Conservation (phyloP, 2,113 vertebrate species). For the Psittacus erithacus region DNA sequence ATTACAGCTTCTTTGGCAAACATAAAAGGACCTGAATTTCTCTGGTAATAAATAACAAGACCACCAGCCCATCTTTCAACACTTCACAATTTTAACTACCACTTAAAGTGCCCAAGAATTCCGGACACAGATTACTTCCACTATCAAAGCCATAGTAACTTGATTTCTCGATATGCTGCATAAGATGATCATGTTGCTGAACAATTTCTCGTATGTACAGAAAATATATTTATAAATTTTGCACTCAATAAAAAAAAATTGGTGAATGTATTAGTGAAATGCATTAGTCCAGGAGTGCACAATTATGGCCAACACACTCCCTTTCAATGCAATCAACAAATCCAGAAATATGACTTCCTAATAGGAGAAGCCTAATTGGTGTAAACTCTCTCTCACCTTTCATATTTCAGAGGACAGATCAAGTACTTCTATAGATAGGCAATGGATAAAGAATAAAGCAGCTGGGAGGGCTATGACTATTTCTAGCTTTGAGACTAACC, state of each 20-base stretch:
- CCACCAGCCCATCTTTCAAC: neutral
- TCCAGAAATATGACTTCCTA: neutral
- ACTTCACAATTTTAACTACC: neutral
- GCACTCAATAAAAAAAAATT: neutral
- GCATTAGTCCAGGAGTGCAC: neutral
- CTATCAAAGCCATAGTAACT: neutral
- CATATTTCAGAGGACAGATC: neutral
- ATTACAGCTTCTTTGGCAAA: neutral
- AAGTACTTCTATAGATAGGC: neutral
- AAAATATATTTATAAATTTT: neutral
- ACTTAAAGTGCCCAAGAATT: neutral
- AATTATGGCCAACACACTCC: neutral
- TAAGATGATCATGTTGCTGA: neutral
- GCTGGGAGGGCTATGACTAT: neutral
- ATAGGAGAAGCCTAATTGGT: neutral
- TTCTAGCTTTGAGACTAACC: constrained; percentile 23
- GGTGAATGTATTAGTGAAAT: neutral
- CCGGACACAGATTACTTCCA: neutral
- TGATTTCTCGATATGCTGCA: neutral
- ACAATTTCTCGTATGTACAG: neutral
- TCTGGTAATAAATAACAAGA: neutral
- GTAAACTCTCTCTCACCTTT: neutral
- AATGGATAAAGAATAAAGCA: neutral
- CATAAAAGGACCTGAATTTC: neutral
- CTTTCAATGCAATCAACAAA: neutral